Conservation (phyloP, 2,113 vertebrate species). For the Myodes glareolus region DNA sequence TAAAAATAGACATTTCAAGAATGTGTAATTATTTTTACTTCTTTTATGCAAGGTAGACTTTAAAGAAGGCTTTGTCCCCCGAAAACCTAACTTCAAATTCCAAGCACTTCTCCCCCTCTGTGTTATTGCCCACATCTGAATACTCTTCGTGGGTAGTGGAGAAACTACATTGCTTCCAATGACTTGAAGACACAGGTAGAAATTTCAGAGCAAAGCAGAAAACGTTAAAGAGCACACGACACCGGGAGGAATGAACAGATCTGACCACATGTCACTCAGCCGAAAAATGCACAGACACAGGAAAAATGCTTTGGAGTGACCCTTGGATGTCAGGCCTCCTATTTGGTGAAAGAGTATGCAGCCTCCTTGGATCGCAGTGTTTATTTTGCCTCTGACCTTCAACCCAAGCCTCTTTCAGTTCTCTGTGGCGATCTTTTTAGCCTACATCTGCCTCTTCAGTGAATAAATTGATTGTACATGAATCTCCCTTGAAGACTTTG, state of each 20-base stretch:
- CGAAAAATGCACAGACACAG: background rate
- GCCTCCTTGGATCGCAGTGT: background rate
- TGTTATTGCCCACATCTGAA: background rate
- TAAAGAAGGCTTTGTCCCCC: background rate
- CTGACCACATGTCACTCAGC: background rate
- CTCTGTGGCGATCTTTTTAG: background rate
- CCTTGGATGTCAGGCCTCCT: background rate
- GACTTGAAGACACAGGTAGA: background rate
- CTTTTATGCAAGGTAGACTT: background rate
- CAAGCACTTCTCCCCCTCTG: background rate
- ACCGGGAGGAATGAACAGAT: background rate
- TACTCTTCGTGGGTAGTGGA: background rate
- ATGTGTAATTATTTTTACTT: background rate
- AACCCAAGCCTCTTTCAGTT: background rate
- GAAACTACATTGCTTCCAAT: background rate
- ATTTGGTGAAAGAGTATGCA: background rate
- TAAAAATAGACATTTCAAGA: background rate
- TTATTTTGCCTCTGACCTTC: background rate
- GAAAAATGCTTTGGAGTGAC: background rate
- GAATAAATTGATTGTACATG: conserved; percentile 69
- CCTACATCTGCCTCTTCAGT: conserved; percentile 29
- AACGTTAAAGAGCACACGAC: background rate
- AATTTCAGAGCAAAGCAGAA: background rate
- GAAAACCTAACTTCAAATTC: background rate
- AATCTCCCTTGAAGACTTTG: conserved; percentile 64